A percentile compares a stretch with the other conserved stretches of the same genome.
phyloP scores from a whole-genome alignment of 2,113 vertebrate species.

The Grus americana region DNA sequence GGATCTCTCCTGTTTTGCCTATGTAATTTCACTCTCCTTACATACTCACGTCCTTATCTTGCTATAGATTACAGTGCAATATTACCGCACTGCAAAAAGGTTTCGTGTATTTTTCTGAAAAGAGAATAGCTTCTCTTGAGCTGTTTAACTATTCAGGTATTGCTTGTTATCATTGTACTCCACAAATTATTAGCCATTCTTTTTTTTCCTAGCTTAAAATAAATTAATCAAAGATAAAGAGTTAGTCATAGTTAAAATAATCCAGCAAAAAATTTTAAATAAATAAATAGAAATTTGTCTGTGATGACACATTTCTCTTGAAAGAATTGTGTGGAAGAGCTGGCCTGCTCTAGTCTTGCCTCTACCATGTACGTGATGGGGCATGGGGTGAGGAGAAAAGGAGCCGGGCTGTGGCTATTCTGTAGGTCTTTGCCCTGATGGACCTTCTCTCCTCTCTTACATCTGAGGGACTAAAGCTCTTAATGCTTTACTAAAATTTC shows the following conservation, averaged over 20 bases:
- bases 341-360: not conserved
- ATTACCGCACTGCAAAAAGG: not conserved
- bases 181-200: not conserved
- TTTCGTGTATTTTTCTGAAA: not conserved
- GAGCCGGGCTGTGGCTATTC: not conserved
- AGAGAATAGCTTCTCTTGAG: not conserved
- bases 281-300: not conserved
- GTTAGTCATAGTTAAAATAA: not conserved
- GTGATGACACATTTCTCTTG: not conserved
- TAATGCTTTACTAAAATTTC: not conserved
- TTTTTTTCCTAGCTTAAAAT: not conserved
- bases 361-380: rapidly evolving
- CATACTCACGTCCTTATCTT: not conserved
- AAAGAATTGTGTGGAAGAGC: not conserved
- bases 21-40: not conserved
- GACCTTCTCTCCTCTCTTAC: not conserved
- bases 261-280: not conserved
- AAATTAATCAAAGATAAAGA: not conserved
- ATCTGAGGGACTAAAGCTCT: not conserved
- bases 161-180: not conserved
- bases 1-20: not conserved
- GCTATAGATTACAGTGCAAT: not conserved
- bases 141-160: not conserved
- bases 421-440: not conserved
- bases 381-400: not conserved